Evolutionary conservation across 2,113 vertebrate genomes (phyloP).

Genomic region (Muntiacus reevesi): DNA sequence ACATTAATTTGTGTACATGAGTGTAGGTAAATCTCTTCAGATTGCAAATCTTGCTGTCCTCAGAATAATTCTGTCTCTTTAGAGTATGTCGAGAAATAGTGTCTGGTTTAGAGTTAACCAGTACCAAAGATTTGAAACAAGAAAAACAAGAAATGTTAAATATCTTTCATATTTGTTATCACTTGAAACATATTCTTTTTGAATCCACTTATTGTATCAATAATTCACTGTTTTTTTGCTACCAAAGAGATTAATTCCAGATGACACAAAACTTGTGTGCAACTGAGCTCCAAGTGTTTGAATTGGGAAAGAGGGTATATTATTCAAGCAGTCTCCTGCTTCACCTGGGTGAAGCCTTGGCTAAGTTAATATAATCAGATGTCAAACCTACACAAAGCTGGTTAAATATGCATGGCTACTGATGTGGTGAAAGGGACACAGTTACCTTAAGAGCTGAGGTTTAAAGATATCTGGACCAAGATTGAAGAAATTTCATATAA

Average conservation of each 20-base stretch:
- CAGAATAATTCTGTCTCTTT: neutral
- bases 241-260: neutral
- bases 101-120: neutral
- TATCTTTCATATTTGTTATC: neutral
- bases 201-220: neutral
- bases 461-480: neutral
- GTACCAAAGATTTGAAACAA: neutral
- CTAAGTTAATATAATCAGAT: neutral
- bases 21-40: neutral
- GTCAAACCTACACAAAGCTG: neutral
- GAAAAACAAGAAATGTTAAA: neutral
- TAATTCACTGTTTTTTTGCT: neutral
- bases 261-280: neutral
- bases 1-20: neutral
- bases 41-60: neutral
- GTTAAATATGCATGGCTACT: neutral
- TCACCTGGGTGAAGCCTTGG: neutral
- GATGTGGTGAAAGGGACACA: neutral
- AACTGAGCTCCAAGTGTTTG: neutral
- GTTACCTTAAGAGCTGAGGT: neutral
- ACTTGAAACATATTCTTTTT: neutral
- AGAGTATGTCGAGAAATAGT: neutral
- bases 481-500: neutral
- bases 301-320: accelerated
- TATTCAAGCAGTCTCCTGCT: neutral